Conservation (phyloP, 2,888 invertebrate genomes). For the Thymelicus lineola region DNA sequence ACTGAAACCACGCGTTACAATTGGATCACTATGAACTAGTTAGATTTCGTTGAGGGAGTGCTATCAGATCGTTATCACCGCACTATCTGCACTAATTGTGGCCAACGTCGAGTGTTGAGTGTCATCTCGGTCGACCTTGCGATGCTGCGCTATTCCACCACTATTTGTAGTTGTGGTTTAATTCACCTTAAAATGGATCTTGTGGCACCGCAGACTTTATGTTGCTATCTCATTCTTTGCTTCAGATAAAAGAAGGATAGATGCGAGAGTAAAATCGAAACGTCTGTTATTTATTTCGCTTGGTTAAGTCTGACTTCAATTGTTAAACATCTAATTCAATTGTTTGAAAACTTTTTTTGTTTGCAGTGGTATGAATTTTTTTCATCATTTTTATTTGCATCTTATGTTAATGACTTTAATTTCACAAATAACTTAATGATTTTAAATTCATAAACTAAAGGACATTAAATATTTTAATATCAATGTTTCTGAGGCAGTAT, state of each 20-base stretch:
- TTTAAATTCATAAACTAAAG: too few species aligned
- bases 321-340: too few species aligned
- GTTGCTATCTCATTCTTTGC: neutral
- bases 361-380: too few species aligned
- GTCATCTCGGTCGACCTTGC: constrained; percentile 55
- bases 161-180: neutral
- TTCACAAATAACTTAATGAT: too few species aligned
- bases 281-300: too few species aligned
- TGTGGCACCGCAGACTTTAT: neutral
- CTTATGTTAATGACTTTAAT: too few species aligned
- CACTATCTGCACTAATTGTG: constrained; percentile 59
- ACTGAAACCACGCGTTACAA: neutral
- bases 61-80: constrained; percentile 48
- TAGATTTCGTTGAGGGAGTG: constrained; percentile 28
- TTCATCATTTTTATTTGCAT: too few species aligned
- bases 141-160: constrained; percentile 39
- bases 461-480: too few species aligned
- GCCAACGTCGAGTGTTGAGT: constrained; percentile 48
- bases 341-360: too few species aligned
- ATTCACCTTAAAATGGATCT: neutral
- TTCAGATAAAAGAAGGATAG: neutral
- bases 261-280: neutral
- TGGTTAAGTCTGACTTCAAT: too few species aligned
- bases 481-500: too few species aligned
- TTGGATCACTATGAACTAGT: neutral